Percentiles rank a stretch among this genome's conserved stretches.
Conservation (phyloP, 2,797 vertebrate species). For the Pipistrellus pipistrellus region DNA sequence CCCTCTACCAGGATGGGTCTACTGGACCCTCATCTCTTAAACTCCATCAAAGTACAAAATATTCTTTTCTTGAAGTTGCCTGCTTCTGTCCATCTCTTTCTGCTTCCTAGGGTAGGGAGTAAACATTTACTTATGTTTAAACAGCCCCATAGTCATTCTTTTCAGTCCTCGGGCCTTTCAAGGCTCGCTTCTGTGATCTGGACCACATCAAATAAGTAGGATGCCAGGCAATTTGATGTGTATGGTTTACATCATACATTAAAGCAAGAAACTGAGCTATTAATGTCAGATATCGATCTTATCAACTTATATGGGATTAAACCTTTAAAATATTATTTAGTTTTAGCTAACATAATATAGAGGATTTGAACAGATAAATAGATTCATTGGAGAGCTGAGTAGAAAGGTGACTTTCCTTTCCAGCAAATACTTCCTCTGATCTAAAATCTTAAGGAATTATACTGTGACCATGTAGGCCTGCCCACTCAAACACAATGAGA, state of each 20-base stretch:
- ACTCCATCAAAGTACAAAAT: not conserved
- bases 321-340: conserved; percentile 64
- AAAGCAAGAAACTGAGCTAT: not conserved
- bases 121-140: conserved; percentile 15
- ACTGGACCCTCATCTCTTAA: not conserved
- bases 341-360: conserved; percentile 67
- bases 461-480: not conserved
- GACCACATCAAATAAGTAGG: not conserved
- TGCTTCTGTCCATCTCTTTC: not conserved
- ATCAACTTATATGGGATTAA: conserved; percentile 52
- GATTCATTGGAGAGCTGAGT: conserved; percentile 56
- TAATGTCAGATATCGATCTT: conserved; percentile 9
- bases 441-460: conserved; percentile 32
- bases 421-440: conserved; percentile 38
- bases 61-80: not conserved
- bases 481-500: not conserved
- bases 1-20: not conserved
- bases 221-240: not conserved
- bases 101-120: not conserved
- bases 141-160: conserved; percentile 1
- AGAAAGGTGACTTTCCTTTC: conserved; percentile 29
- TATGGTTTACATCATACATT: conserved; percentile 37
- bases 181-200: not conserved
- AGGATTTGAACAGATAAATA: conserved; percentile 73
- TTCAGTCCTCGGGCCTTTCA: not conserved